Percentiles rank a stretch among this genome's conserved stretches.
phyloP scores from a whole-genome alignment of 2,113 vertebrate species.

The Zapornia atra region DNA sequence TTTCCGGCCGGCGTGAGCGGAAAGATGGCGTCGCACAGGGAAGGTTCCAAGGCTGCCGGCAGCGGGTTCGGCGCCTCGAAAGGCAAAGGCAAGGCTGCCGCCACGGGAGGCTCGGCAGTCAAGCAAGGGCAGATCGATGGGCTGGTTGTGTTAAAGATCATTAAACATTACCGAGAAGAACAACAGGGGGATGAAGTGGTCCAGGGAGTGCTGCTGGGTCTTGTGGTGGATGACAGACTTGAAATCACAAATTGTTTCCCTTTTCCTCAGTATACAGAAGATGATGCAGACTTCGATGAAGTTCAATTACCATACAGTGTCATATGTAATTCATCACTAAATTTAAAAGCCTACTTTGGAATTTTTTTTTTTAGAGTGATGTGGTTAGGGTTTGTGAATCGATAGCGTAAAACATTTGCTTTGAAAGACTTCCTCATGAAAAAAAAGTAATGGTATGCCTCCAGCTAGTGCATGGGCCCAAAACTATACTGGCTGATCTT shows the following conservation, averaged over 20 bases:
- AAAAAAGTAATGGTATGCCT: background rate
- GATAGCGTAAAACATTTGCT: background rate
- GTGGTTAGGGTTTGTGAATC: background rate
- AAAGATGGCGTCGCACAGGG: too few relatives aligned
- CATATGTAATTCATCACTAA: background rate
- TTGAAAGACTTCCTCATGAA: background rate
- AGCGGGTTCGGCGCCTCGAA: too few relatives aligned
- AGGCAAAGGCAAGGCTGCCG: too few relatives aligned
- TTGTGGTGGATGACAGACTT: constrained; percentile 95
- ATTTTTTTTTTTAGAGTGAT: background rate
- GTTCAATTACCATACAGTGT: constrained; percentile 8
- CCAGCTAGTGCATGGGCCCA: background rate
- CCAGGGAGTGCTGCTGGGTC: constrained; percentile 93
- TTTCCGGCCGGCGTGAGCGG: too few relatives aligned
- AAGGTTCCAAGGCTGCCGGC: too few relatives aligned
- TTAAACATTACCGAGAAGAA: constrained; percentile 98
- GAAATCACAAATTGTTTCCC: constrained; percentile 99
- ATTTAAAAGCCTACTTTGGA: background rate
- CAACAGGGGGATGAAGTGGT: constrained; percentile 96
- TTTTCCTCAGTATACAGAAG: constrained; percentile 96
- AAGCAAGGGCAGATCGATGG: too few relatives aligned
- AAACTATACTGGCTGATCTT: background rate
- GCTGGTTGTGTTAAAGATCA: constrained; percentile 98
- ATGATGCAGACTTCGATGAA: constrained; percentile 97
- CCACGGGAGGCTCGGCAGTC: too few relatives aligned